These are phyloP conservation scores for human DNA, from an alignment of 2,113 vertebrate genomes.

Conservation along the genomic window GRCh38 chr11:35019001-35019500, in stretches of 20 bases:
- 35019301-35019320: background rate
- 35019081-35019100: background rate
- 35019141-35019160: background rate
- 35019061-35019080: too few relatives aligned
- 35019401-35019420: background rate
- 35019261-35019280: background rate
- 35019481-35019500: background rate
- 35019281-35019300: background rate
- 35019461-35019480: background rate
- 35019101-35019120: background rate
- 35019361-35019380: background rate
- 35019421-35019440: background rate
- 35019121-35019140: background rate
- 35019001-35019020: too few relatives aligned
- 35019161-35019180: background rate
- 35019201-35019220: background rate
- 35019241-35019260: background rate
- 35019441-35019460: background rate
- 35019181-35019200: background rate
- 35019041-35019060: background rate
- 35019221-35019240: background rate
- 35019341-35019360: background rate
- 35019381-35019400: background rate
- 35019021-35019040: accelerated
- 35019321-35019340: background rate